Evolutionary conservation across 2,888 invertebrate genomes (phyloP), one percentile per base, ranked within the genome.

Genomic region (Cosmorhoe ocellata): DNA sequence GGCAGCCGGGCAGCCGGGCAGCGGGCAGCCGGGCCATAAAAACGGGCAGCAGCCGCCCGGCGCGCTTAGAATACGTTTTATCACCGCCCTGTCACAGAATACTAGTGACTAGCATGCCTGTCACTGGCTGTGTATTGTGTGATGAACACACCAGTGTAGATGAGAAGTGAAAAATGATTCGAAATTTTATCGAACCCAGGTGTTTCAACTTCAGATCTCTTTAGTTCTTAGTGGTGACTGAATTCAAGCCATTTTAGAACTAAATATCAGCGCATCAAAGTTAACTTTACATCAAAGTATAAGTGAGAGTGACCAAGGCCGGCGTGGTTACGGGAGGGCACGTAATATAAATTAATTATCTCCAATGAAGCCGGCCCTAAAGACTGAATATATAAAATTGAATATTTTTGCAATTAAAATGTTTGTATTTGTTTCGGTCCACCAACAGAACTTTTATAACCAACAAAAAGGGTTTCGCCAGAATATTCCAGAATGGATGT

Each of bases 321-420:
- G 4, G 31, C 18, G 22, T 34, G 13, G 33, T 47, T 34, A 47
- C 47, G 34, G 27, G 10, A 51, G 37, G 32, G 53, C 53, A 53
- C 53, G 44, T 53, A 41, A 48, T 53, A 45, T 45, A 53, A 45
- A 53, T 53, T 53, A 49, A 53, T 53, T 48, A 45, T 45, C 44
- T 33, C 27, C 36, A 12, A 40, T 28, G 53, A 32, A 27, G 40
- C 52, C 28, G 13, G 22, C 42, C 31, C 11, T 26, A 40, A 22
- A 37, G 28, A n/a, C 32, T 48, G 40, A 40, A 53, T 49, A 53
- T 45, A 44, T 45, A 41, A 53, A 53, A 39, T 40, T 28, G 30
- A 42, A 48, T 48, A 44, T 41, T 43, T 43, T 53, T 12, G 40
- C 32, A 48, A 41, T 44, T 44, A 31, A 53, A 49, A 53, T 45